These are phyloP conservation scores for Protaetia brevitarsis DNA, from an alignment of 1,140 invertebrate species.

Conservation along the genomic window DNA sequence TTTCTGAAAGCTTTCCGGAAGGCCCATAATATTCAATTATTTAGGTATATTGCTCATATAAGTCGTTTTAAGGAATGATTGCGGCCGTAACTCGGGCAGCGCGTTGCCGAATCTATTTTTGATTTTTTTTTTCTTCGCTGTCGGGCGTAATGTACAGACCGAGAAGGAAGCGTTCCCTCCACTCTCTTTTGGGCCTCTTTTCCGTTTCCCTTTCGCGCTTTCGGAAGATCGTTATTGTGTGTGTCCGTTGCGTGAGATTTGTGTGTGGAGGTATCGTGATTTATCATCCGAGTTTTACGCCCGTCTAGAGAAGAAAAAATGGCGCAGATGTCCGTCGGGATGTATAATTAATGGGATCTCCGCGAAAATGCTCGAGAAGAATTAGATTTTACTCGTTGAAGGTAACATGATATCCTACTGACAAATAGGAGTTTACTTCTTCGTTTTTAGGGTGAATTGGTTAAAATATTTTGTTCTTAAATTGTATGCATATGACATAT, in stretches of 20 bases:
- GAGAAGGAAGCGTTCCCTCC: no score
- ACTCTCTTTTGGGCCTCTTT: no score
- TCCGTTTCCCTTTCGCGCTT: slow-evolving; percentile 1
- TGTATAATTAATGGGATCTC: not conserved
- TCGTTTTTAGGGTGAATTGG: no score
- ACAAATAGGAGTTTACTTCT: no score
- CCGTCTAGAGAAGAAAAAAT: slow-evolving; percentile 13
- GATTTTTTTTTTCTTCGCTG: slow-evolving; percentile 38
- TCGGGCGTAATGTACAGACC: no score
- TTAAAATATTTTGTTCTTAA: no score
- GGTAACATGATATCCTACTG: no score
- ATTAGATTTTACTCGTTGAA: no score
- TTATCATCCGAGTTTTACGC: slow-evolving; percentile 13
- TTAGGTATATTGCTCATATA: slow-evolving; percentile 48
- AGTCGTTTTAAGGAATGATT: slow-evolving; percentile 48
- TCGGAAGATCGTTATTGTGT: slow-evolving; percentile 15
- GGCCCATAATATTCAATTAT: slow-evolving; percentile 50
- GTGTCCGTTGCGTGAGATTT: slow-evolving; percentile 12
- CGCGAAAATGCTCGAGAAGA: no score
- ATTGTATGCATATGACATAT: no score
- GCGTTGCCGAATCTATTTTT: slow-evolving; percentile 44
- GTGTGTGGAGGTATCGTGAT: slow-evolving; percentile 13
- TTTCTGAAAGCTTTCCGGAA: slow-evolving; percentile 47
- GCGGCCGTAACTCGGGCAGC: slow-evolving; percentile 29
- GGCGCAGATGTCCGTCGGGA: not conserved